Evolutionary conservation across 2,113 vertebrate species (phyloP).

Genomic region (Naja naja): DNA sequence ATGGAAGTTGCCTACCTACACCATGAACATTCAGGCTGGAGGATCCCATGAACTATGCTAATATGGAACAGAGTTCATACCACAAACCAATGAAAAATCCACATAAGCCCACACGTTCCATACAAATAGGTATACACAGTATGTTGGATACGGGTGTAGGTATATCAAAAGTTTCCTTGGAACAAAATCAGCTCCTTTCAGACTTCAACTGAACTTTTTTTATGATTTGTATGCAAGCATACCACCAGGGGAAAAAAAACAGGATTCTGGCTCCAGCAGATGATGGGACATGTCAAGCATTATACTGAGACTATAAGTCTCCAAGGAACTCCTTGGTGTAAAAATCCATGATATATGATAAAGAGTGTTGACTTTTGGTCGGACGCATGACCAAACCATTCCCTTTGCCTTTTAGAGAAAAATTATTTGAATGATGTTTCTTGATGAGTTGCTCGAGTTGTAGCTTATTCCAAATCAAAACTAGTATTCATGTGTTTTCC

Average conservation of each 20-base stretch:
- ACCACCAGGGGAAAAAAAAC: not conserved
- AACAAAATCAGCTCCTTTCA: slow-evolving; percentile 7
- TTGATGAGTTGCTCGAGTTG: slow-evolving; percentile 72
- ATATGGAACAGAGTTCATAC: not conserved
- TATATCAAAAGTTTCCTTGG: not conserved
- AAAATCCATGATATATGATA: slow-evolving; percentile 32
- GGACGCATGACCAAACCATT: slow-evolving; percentile 69
- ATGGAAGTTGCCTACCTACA: not conserved
- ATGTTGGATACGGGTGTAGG: not conserved
- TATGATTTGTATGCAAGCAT: not conserved
- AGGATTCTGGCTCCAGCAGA: not conserved
- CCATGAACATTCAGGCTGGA: not conserved
- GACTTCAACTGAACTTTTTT: not conserved
- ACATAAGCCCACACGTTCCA: not conserved
- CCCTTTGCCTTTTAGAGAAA: slow-evolving; percentile 71
- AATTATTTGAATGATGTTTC: slow-evolving; percentile 86
- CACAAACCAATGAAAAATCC: not conserved
- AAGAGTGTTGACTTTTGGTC: slow-evolving; percentile 58
- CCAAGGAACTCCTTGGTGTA: slow-evolving; percentile 1
- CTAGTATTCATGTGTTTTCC: slow-evolving; percentile 96
- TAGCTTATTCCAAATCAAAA: slow-evolving; percentile 75
- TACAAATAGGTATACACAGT: not conserved
- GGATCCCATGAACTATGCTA: not conserved
- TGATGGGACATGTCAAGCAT: slow-evolving; percentile 9
- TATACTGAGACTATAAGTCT: slow-evolving; percentile 1